Percentiles rank a stretch among this genome's conserved stretches.
phyloP scores from a whole-genome alignment of 2,113 vertebrate genomes.

The Candoia aspera region DNA sequence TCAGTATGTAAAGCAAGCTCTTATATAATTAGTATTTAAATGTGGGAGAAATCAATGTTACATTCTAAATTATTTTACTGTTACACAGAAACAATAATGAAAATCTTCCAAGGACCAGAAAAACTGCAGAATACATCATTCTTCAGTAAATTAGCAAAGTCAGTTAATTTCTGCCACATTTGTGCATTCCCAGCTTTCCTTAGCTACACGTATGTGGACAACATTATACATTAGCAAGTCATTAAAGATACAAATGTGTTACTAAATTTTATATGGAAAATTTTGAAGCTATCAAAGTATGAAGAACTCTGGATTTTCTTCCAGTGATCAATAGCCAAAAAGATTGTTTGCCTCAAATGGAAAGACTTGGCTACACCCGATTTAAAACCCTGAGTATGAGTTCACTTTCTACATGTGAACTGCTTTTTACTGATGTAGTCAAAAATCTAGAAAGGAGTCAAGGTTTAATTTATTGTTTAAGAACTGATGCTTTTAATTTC shows the following conservation, averaged over 20 bases:
- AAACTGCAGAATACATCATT: constrained; percentile 5
- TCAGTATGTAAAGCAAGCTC: constrained; percentile 36
- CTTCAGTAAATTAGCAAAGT: background rate
- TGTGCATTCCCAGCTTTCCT: background rate
- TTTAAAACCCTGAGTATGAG: background rate
- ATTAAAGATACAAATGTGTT: background rate
- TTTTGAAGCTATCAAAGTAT: background rate
- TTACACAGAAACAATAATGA: background rate
- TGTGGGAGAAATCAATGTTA: constrained; percentile 62
- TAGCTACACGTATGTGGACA: background rate
- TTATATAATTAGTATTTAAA: constrained; percentile 55
- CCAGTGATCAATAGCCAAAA: background rate
- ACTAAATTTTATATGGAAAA: background rate
- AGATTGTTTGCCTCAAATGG: background rate
- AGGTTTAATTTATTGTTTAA: background rate
- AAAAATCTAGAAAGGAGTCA: background rate
- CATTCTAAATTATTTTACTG: constrained; percentile 50
- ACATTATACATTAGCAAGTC: background rate
- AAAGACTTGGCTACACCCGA: background rate
- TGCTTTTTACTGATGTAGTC: background rate
- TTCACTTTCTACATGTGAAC: background rate
- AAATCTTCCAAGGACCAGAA: constrained; percentile 32
- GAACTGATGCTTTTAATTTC: background rate
- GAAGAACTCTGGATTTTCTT: background rate
- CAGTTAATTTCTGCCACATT: background rate